Percentiles rank a stretch among this genome's conserved stretches.
Evolutionary conservation across 1,140 invertebrate species (phyloP).

Genomic region (Temnothorax nylanderi): DNA sequence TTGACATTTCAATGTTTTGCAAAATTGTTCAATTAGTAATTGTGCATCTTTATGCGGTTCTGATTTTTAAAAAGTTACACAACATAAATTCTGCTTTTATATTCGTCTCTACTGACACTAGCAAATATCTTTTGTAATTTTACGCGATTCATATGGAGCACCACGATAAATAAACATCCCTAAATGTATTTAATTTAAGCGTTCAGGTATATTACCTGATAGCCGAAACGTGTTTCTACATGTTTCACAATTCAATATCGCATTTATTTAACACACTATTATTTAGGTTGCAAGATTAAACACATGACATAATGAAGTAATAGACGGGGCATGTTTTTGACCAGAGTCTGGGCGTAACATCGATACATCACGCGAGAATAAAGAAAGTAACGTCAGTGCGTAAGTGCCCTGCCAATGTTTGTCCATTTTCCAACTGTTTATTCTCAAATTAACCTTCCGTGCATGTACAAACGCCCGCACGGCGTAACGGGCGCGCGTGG

Average conservation of each 20-base stretch:
- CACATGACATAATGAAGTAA: background rate
- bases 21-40: background rate
- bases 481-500: conserved; percentile 76
- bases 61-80: background rate
- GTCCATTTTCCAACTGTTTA: conserved; percentile 77
- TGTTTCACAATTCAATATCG: background rate
- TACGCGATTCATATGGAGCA: too few relatives aligned
- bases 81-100: background rate
- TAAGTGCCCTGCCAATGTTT: conserved; percentile 69
- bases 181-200: conserved; percentile 4
- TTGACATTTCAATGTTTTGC: background rate
- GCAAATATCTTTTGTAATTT: too few relatives aligned
- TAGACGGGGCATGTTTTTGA: background rate
- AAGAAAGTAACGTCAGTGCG: conserved; percentile 19
- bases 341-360: background rate
- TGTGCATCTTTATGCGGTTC: background rate
- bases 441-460: conserved; percentile 75
- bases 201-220: background rate
- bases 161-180: too few relatives aligned
- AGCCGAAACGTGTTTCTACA: background rate
- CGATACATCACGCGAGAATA: background rate
- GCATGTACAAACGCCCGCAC: conserved; percentile 33
- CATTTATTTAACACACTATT: background rate
- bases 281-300: background rate
- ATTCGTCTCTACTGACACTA: background rate